These are phyloP conservation scores for Sceliomorpha sp. DNA, from an alignment of 2,888 invertebrate species.

Conservation along the genomic window DNA sequence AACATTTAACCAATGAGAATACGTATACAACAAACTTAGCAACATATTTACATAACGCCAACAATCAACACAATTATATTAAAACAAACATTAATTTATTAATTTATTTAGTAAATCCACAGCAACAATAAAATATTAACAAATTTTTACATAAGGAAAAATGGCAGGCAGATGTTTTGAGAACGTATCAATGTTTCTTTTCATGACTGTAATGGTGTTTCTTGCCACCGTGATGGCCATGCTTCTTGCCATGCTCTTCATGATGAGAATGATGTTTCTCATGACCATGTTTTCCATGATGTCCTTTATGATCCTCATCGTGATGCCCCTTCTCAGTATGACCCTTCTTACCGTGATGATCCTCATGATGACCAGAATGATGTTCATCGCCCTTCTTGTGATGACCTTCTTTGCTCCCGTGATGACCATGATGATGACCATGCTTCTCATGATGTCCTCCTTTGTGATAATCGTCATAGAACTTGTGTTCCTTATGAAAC, in stretches of 20 bases:
- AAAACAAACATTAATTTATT: too few species aligned
- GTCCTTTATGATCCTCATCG: constrained; percentile 90
- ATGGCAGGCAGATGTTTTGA: neutral
- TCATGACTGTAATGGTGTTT: constrained; percentile 35
- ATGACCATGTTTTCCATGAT: constrained; percentile 89
- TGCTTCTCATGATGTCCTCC: constrained; percentile 91
- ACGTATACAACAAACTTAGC: too few species aligned
- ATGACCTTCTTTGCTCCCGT: constrained; percentile 88
- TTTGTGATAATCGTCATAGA: constrained; percentile 93
- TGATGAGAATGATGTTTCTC: constrained; percentile 47
- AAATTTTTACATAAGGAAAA: constrained; percentile 6
- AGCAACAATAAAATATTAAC: neutral
- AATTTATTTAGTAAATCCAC: too few species aligned
- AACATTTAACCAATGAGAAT: too few species aligned
- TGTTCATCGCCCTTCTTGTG: constrained; percentile 91
- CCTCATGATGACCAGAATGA: constrained; percentile 89
- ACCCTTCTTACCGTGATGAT: constrained; percentile 90
- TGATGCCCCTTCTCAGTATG: constrained; percentile 91
- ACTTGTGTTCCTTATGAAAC: constrained; percentile 92
- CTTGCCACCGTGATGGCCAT: constrained; percentile 35
- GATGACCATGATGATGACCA: constrained; percentile 89
- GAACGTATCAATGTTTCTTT: constrained; percentile 20
- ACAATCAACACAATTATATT: too few species aligned
- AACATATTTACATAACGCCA: too few species aligned
- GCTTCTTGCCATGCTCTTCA: constrained; percentile 41